Evolutionary conservation across 2,113 vertebrate species (phyloP), one percentile per base, ranked within the genome.

Genomic region (Rhynchomys soricoides): DNA sequence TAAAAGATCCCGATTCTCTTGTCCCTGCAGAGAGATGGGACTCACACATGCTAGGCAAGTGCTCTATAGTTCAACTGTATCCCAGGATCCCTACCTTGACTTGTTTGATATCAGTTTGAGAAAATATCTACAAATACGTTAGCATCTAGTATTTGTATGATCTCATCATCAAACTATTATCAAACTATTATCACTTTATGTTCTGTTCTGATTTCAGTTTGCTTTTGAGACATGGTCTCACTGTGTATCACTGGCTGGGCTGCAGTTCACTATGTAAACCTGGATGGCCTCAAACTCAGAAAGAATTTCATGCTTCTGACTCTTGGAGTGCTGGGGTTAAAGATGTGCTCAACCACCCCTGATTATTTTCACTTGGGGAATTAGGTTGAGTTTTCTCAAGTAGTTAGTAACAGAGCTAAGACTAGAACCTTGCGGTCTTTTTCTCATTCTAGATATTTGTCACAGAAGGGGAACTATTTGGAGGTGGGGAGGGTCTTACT

Each of bases 341-440:
- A 62, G 81, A 62, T 19, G n/a, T 43, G 13, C 15, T 43, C n/a
- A 40, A 62, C 24, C 24, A 62, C n/a, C 40, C n/a, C n/a, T 17
- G 83, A 34, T 16, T 92, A 50, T 86, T 96, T 92, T 94, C 55
- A 37, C 73, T 85, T 89, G 64, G 48, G 4, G 22, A 29, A 68
- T 91, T 89, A 83, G 48, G 8, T 17, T 43, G 34, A 48, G 34
- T 89, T 95, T 62, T 86, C 64, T 66, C 15, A 57, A 43, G 26
- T 81, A 50, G n/a, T 10, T 88, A 7, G n/a, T 29, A 89, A 50
- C 45, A 79, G 37, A 77, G 10, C 52, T 11, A 43, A 62, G 4
- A 34, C 43, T 43, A 37, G n/a, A 86, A 89, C 12, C 64, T 74
- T 40, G 7, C 9, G 4, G 71, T 89, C 66, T 52, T 40, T 78